Evolutionary conservation across 2,888 invertebrate genomes (phyloP), one percentile per base, ranked within the genome.

Genomic region (Hyposoter dolosus): DNA sequence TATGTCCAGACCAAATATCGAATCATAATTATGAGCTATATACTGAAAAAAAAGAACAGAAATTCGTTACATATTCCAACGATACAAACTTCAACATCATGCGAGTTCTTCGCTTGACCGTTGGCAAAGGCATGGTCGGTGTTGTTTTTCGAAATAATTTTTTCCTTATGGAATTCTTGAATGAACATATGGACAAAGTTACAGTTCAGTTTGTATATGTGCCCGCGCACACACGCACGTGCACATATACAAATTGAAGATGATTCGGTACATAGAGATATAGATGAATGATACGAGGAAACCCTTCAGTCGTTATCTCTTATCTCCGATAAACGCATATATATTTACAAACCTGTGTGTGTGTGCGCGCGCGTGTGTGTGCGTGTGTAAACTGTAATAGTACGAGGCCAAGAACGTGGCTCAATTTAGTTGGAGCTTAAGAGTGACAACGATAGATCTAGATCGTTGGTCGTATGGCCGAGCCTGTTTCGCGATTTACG

Each of bases 401-500:
- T 28, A 60, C 60, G 60, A 5, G 60, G 12, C 15, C 28, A 60
- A 74, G 81, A 68, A 82, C 43, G 45, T 32, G 60, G 66, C 56
- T 75, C 66, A 43, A 74, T 82, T 75, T 82, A 56, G 66, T 68
- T 66, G 75, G 75, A 74, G 81, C 81, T 56, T 23, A 69, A 53
- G 32, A 65, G 75, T 47, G 47, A 43, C 72, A 43, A 56, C 35
- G 81, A 66, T 56, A 68, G 66, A 82, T 82, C 66, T 66, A 32
- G 81, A 82, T 82, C 68, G 75, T 75, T 56, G 78, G 43, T 56
- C 43, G 56, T 71, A 60, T 15, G 79, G 50, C 15, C 23, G 68
- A 78, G 81, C 23, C 45, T 80, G 80, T 50, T 68, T 75, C 32
- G 74, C 81, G 74, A 82, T 82, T 82, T 82, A 82, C 81, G 81